Conservation (phyloP, 2,888 invertebrate genomes). For the Alcis repandata region DNA sequence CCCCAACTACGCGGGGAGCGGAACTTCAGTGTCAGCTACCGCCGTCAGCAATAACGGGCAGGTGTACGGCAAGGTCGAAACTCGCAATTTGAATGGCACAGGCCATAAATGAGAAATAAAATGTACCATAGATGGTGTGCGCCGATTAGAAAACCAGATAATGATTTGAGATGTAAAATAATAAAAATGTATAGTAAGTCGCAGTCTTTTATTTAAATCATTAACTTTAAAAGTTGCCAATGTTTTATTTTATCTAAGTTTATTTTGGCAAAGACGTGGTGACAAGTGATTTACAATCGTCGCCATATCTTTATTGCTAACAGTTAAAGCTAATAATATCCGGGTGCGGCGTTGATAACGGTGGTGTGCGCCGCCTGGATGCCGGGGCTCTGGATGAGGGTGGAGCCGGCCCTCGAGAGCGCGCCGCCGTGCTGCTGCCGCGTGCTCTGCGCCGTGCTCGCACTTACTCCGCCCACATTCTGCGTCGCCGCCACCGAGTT, state of each 20-base stretch:
- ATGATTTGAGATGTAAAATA: slow-evolving; percentile 23
- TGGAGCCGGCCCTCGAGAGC: slow-evolving; percentile 68
- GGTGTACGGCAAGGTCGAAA: slow-evolving; percentile 65
- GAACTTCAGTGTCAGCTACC: slow-evolving; percentile 55
- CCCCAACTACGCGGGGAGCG: slow-evolving; percentile 55
- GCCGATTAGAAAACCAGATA: slow-evolving; percentile 12
- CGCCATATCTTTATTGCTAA: slow-evolving; percentile 61
- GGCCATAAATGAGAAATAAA: slow-evolving; percentile 19
- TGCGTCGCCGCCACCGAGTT: slow-evolving; percentile 69
- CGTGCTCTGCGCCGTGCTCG: slow-evolving; percentile 67
- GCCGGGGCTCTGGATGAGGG: slow-evolving; percentile 69
- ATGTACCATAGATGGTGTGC: background rate
- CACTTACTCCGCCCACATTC: slow-evolving; percentile 60
- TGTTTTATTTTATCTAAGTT: slow-evolving; percentile 16
- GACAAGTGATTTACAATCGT: slow-evolving; percentile 74
- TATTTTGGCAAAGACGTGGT: slow-evolving; percentile 61
- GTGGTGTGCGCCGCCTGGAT: slow-evolving; percentile 71
- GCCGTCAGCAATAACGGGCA: slow-evolving; percentile 70
- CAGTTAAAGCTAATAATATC: slow-evolving; percentile 61
- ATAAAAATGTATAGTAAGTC: slow-evolving; percentile 35
- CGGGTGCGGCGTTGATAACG: slow-evolving; percentile 62
- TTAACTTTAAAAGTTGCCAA: slow-evolving; percentile 6
- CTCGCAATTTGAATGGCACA: slow-evolving; percentile 59
- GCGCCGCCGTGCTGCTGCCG: slow-evolving; percentile 65
- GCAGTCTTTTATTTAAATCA: slow-evolving; percentile 61